Base-by-base conservation (phyloP, 2,888 invertebrate genomes). In the Lithophane socia region DNA sequence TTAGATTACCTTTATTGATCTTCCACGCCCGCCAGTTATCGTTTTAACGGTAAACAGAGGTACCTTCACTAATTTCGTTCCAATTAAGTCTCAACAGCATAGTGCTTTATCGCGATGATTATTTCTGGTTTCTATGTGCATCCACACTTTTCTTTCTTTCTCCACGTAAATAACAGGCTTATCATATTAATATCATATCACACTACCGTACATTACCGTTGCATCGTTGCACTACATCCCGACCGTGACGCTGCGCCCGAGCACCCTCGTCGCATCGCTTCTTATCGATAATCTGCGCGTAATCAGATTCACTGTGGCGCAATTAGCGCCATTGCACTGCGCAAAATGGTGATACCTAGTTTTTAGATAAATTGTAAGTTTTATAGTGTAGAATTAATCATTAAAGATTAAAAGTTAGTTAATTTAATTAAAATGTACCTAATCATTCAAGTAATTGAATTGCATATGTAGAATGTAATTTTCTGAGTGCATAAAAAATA, bases 241-340 rank as follows among this genome's bases (percentile, higher is more conserved):
- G 66, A 82, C 88, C 89, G 75, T 83, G 88, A 89, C 87, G 72
- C 12, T 61, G 75, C 69, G 70, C 85, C 37, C 1, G 77, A 63
- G 56, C 64, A 42, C 13, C 5, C 4, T 37, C 66, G 16, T 63
- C n/a, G 16, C 64, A 2, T 72, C 37, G 61, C 67, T 74, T 47
- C 79, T 67, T 76, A 83, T 66, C 75, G 78, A 77, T 86, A 78
- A 88, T 85, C 74, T 78, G 42, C 73, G 37, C 29, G 56, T 83
- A 86, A 86, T 87, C 78, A 79, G 80, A 86, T 85, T 67, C 73
- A 76, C 58, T 74, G 66, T 56, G 54, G 66, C 29, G 42, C 83
- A 83, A 85, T 87, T 86, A 82, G 64, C 65, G 60, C 73, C 58
- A 76, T 73, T 77, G 61, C 75, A 74, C n/a, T 73, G 70, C 60